These are phyloP conservation scores for Bombus balteatus DNA, from an alignment of 1,140 invertebrate species.

Conservation along the genomic window DNA sequence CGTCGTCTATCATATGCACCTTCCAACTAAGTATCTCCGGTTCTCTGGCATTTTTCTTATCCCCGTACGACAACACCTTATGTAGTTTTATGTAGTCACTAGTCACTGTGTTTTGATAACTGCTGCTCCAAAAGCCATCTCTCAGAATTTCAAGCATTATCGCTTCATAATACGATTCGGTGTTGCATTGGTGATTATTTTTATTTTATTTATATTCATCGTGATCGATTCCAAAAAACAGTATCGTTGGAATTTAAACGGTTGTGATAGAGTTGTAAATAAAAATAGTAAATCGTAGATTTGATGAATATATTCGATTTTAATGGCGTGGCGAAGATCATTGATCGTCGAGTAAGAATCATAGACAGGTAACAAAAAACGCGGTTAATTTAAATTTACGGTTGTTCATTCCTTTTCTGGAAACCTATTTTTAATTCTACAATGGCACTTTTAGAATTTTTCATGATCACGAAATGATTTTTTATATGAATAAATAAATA, in stretches of 20 bases:
- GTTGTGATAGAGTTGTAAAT: background rate
- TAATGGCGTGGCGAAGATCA: conserved; percentile 26
- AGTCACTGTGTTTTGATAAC: conserved; percentile 37
- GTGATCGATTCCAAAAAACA: background rate
- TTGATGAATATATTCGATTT: conserved; percentile 9
- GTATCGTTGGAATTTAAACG: background rate
- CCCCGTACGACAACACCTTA: background rate
- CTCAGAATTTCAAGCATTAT: background rate
- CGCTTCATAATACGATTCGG: background rate
- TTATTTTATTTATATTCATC: background rate
- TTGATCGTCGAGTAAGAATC: conserved; percentile 11
- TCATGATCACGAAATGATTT: background rate
- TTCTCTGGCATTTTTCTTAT: conserved; percentile 20
- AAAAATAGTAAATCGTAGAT: conserved; percentile 7
- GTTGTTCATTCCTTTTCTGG: background rate
- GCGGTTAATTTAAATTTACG: conserved; percentile 18
- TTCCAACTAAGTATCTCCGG: conserved; percentile 4
- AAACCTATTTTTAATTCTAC: background rate
- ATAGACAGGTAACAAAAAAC: background rate
- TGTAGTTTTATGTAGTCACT: background rate
- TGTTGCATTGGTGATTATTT: background rate
- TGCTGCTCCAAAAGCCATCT: background rate
- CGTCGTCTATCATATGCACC: conserved; percentile 24
- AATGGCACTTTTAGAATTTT: background rate
- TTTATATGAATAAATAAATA: too few species aligned